A percentile compares a stretch with the other conserved stretches of the same genome.
phyloP scores from a whole-genome alignment of 2,888 invertebrate genomes.

The Erannis defoliaria region DNA sequence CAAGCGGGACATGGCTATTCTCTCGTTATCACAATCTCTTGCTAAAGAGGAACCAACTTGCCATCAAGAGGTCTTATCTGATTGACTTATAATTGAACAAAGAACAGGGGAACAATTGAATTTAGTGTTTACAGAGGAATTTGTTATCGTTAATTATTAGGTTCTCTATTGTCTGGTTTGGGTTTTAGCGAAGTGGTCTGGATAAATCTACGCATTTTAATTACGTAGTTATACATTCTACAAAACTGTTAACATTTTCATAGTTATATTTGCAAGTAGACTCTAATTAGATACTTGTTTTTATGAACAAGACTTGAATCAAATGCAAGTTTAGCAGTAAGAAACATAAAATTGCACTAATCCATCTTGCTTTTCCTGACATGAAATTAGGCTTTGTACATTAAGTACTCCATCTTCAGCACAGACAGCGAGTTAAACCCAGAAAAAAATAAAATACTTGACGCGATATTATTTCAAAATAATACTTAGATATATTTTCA shows the following conservation, averaged over 20 bases:
- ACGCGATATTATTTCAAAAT: no score
- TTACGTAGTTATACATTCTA: neutral
- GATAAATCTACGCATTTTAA: slow-evolving; percentile 1
- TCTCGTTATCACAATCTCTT: slow-evolving; percentile 49
- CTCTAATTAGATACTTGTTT: no score
- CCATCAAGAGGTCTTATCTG: slow-evolving; percentile 42
- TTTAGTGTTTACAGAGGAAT: slow-evolving; percentile 36
- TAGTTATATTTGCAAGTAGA: no score
- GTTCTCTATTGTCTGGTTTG: slow-evolving; percentile 15
- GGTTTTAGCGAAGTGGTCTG: neutral
- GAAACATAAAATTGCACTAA: neutral
- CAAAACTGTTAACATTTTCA: no score
- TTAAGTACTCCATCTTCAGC: neutral
- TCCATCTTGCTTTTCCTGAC: slow-evolving; percentile 1
- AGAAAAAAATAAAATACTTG: neutral
- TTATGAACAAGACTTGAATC: neutral
- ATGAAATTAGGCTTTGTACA: slow-evolving; percentile 2
- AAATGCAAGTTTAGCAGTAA: neutral
- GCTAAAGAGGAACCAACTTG: slow-evolving; percentile 41
- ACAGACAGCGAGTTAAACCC: neutral
- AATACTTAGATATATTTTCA: no score
- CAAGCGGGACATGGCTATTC: slow-evolving; percentile 47
- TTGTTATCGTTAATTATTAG: slow-evolving; percentile 37
- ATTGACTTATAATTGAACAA: slow-evolving; percentile 45
- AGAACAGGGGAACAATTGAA: slow-evolving; percentile 42